Conservation (phyloP, 2,113 vertebrate species). For the Eonycteris spelaea region DNA sequence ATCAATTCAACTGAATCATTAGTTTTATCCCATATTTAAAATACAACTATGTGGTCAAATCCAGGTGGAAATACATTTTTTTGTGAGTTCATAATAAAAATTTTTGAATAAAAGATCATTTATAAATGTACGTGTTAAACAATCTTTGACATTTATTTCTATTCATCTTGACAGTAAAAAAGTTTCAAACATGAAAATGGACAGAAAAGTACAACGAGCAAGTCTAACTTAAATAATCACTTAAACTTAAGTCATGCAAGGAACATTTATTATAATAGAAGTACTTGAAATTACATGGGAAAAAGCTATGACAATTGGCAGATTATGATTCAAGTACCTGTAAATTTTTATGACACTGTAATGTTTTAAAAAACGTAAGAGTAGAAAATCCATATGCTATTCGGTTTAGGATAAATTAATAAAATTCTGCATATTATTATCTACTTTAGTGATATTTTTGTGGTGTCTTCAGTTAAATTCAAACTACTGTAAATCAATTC, state of each 20-base stretch:
- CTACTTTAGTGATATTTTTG: conserved; percentile 66
- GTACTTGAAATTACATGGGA: conserved; percentile 64
- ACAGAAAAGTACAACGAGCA: conserved; percentile 53
- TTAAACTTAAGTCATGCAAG: conserved; percentile 66
- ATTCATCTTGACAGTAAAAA: conserved; percentile 21
- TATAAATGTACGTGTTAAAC: not conserved
- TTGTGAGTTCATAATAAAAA: conserved; percentile 35
- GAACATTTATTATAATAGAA: conserved; percentile 66
- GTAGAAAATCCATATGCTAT: conserved; percentile 1
- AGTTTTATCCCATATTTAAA: not conserved
- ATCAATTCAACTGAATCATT: not conserved
- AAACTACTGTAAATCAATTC: conserved; percentile 75
- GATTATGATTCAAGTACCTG: conserved; percentile 62
- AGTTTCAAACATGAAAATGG: conserved; percentile 61
- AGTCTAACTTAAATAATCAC: conserved; percentile 56
- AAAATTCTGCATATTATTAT: conserved; percentile 73
- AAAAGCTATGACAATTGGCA: conserved; percentile 70
- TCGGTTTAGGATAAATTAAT: conserved; percentile 52
- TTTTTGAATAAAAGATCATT: not conserved
- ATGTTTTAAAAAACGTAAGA: conserved; percentile 46
- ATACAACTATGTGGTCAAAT: not conserved
- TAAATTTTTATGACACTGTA: conserved; percentile 53
- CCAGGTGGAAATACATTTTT: conserved; percentile 20
- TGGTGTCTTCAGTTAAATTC: conserved; percentile 58
- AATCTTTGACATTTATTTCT: conserved; percentile 60